Evolutionary conservation across 2,113 vertebrate species (phyloP), one percentile per base, ranked within the genome.

Genomic region (Hippotragus niger): DNA sequence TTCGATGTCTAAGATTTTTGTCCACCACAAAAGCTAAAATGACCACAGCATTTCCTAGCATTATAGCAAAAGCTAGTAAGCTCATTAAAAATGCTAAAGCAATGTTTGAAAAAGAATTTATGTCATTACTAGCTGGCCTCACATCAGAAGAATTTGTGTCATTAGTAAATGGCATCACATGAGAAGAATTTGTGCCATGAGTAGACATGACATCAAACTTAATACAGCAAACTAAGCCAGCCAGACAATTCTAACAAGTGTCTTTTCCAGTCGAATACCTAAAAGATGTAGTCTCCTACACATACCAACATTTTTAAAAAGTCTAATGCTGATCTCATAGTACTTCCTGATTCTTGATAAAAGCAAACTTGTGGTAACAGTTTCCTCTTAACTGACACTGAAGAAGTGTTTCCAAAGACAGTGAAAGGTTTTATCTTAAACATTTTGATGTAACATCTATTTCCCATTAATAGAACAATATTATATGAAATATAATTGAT

Each of bases 11-110:
- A 88, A 99, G 99, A 94, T 99, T 99, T 98, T 99, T 99, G 98
- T 99, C 99, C 98, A 99, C 97, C 96, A 99, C 97, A 94, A 99
- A 99, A 62, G 99, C 99, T 86, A 99, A 97, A 96, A 99, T 99
- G 36, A 99, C 99, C 95, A 99, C 90, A 1, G 98, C 98, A 92
- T 99, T 99, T 1, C 99, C 99, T 50, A 99, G 89, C 97, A 99
- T 98, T 94, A 99, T 99, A 87, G 99, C 98, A 58, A 99, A 88
- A 17, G 99, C 99, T 50, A 99, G 93, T 90, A 99, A 91, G 80
- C 99, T 98, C 99, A 99, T 99, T 97, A 99, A 99, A 96, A 98
- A 95, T 94, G 98, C 98, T 97, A 99, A 94, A 60, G 99, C 29
- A 92, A 98, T 98, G 89, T 97, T 98, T 96, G 96, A 88, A 83